phyloP scores from a whole-genome alignment of 2,113 vertebrate genomes.

The Labrus mixtus region DNA sequence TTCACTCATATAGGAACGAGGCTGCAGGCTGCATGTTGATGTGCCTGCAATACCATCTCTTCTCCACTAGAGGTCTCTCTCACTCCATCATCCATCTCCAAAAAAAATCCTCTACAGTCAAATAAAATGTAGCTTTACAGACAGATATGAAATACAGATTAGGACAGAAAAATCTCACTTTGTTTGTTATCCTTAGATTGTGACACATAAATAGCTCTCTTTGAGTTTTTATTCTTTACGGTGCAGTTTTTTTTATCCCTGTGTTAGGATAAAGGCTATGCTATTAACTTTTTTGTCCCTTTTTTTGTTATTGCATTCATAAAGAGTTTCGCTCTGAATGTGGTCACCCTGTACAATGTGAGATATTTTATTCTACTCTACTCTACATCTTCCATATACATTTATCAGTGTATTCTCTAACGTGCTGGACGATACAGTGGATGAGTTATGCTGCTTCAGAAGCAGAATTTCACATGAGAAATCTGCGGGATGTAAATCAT shows the following conservation, averaged over 20 bases:
- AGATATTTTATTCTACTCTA: no score
- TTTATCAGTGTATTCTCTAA: constrained; percentile 18
- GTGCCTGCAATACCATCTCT: constrained; percentile 18
- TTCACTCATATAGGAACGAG: background rate
- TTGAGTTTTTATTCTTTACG: no score
- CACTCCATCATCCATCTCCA: background rate
- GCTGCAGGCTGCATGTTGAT: background rate
- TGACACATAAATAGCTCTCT: background rate
- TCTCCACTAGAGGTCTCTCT: constrained; percentile 63
- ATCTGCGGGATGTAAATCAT: constrained; percentile 21
- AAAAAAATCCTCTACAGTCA: no score
- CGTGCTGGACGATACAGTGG: constrained; percentile 14
- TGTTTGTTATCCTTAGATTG: constrained; percentile 29
- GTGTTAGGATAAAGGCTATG: no score
- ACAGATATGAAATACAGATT: background rate
- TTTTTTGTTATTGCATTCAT: no score
- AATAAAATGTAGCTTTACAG: no score
- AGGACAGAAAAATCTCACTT: constrained; percentile 3
- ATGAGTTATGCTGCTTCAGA: constrained; percentile 3
- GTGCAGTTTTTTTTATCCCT: no score
- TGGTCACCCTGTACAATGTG: no score
- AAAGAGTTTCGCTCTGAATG: no score
- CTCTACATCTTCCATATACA: no score
- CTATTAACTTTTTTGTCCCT: no score
- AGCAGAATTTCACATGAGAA: constrained; percentile 4